Base-by-base conservation (phyloP, 1,140 invertebrate species). In the Drosophila teissieri region DNA sequence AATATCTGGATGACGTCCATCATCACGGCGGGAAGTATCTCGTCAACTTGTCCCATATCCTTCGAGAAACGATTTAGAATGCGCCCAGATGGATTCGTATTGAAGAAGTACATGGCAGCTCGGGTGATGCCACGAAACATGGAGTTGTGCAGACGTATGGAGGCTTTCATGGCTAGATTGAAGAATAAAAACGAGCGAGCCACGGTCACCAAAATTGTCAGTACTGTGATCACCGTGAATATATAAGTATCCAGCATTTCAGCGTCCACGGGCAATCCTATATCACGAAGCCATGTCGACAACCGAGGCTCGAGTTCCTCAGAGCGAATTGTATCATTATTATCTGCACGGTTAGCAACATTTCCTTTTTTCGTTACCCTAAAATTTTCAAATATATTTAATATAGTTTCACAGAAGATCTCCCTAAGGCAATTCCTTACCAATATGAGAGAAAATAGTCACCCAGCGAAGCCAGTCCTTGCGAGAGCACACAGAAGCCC, bases 31-130 rank as follows among this genome's bases (percentile, higher is more conserved):
- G 98, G 97, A 48, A 99, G 90, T 46, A 96, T 93, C 88, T 98
- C 97, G 92, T 98, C 98, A 27, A 98, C 95, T 31, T 95, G 95
- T 7, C 96, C 97, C 92, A 97, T 95, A 85, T 98, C 97, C 92
- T 97, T 97, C 0, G 96, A 96, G 92, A 97, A 97, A 56, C 96
- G 93, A 90, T 97, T 96, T 31, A 96, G 92, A 78, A 96, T 96
- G 2, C 95, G 92, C 4, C 95, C 96, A 6, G 95, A 94, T 1
- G 96, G 96, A 92, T 96, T 98, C 12, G 94, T 94, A 84, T 97
- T 96, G 92, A 97, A 98, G 92, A 98, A 98, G 0, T 94, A 93
- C 95, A 97, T 97, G 1, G 95, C 95, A 0, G 96, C 95, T 0
- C 94, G 93, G 0, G 96, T 94, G 34, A 97, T 95, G 15, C 94